Percentiles rank a stretch among this genome's conserved stretches.
These are phyloP conservation scores for Cercopithecus mona DNA, from an alignment of 2,113 vertebrate genomes.

Conservation along the genomic window DNA sequence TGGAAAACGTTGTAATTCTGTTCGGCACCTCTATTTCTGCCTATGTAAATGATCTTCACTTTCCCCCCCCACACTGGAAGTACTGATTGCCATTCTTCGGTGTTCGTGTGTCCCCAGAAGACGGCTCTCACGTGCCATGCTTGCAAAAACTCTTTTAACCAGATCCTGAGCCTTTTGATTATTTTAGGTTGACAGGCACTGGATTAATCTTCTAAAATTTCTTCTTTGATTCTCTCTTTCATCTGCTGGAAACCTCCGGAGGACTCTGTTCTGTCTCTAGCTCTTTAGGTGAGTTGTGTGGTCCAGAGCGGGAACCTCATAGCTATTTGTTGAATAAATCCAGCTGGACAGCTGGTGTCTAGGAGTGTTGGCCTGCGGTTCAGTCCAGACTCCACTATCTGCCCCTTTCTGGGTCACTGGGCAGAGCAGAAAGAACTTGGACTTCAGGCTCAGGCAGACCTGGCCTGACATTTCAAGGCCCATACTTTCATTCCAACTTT, in stretches of 20 bases:
- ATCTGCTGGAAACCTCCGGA: background rate
- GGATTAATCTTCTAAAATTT: background rate
- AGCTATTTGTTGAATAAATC: background rate
- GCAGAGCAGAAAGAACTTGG: background rate
- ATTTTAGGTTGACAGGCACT: background rate
- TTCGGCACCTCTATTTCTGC: background rate
- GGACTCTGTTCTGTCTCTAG: background rate
- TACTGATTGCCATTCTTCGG: background rate
- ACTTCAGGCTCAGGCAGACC: background rate
- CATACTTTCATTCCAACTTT: background rate
- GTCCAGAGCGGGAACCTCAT: background rate
- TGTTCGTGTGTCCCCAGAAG: background rate
- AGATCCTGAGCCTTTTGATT: background rate
- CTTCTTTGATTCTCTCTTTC: background rate
- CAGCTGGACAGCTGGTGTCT: background rate
- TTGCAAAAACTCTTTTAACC: background rate
- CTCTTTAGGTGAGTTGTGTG: background rate
- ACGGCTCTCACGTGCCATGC: no score
- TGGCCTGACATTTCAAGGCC: background rate
- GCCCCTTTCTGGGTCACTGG: background rate
- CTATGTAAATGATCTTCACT: background rate
- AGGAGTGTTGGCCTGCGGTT: background rate
- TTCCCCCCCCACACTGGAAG: background rate
- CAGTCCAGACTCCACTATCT: background rate
- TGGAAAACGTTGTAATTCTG: background rate